phyloP scores from a whole-genome alignment of 2,888 invertebrate genomes.

The Drosophila pegasa region DNA sequence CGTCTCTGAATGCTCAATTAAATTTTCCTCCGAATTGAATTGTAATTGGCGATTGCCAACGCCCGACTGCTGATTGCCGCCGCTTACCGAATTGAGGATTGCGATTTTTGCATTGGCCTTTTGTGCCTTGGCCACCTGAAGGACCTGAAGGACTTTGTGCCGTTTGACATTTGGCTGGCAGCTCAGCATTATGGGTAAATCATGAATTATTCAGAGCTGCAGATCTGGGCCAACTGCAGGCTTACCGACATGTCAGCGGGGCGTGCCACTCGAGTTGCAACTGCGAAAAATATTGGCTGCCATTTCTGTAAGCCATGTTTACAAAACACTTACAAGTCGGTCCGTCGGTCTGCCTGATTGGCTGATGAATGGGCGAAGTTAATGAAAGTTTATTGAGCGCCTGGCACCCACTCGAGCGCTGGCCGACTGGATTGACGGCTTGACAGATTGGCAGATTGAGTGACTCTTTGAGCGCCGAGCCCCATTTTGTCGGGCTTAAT shows the following conservation, averaged over 20 bases:
- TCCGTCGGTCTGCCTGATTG: constrained; percentile 24
- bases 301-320: constrained; percentile 69
- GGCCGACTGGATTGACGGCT: constrained; percentile 29
- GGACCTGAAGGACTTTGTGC: constrained; percentile 6
- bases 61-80: constrained; percentile 31
- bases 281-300: constrained; percentile 57
- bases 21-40: constrained; percentile 77
- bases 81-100: constrained; percentile 28
- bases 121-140: constrained; percentile 31
- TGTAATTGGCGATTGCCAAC: constrained; percentile 67
- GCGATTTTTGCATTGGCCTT: constrained; percentile 43
- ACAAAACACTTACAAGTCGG: constrained; percentile 72
- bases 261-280: constrained; percentile 32
- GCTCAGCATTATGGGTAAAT: constrained; percentile 28
- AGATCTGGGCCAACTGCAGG: constrained; percentile 6
- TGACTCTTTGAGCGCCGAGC: constrained; percentile 27
- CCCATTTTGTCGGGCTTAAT: constrained; percentile 68
- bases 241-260: constrained; percentile 32
- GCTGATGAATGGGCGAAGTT: constrained; percentile 64
- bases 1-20: constrained; percentile 82
- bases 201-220: constrained; percentile 57
- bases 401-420: constrained; percentile 48
- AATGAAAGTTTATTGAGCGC: constrained; percentile 74
- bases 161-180: constrained; percentile 38
- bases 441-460: constrained; percentile 38